Base-by-base conservation (phyloP, 2,888 invertebrate genomes). In the Tuta absoluta region DNA sequence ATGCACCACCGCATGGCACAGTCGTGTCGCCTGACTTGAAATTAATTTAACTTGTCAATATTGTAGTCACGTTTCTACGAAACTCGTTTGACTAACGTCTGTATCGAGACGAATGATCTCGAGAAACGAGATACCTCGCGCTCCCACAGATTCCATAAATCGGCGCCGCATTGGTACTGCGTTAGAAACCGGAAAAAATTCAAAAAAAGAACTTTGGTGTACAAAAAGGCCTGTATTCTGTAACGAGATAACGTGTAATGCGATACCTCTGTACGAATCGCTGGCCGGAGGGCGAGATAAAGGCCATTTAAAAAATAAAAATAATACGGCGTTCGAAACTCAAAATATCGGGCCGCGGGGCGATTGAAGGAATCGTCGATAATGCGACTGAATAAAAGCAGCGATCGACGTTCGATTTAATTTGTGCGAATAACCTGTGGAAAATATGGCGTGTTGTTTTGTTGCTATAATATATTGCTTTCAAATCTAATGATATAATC, bases 211-310 rank as follows among this genome's bases (percentile, higher is more conserved):
- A 75, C 71, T 66, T 71, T 72, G 80, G 74, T 76, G 75, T 76
- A 78, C 84, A 85, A 84, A 83, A 84, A 74, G 73, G 76, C 77
- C 74, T 80, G 87, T 85, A 86, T 88, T 77, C 74, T 80, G 87
- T 85, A 86, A 89, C 86, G 82, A 89, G 85, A 87, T 87, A 87
- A 85, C 82, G 76, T 80, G 90, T 88, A 90, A 91, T 85, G 87
- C 80, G 87, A 91, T 87, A 86, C 80, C 81, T 79, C 82, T 79
- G 85, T 85, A 87, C 85, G 85, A 85, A 85, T 85, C 85, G 77
- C 75, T 82, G 84, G 85, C 84, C 82, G 82, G 84, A 83, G 83
- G 86, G 84, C 81, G 79, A 86, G 83, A 86, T 86, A 87, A 86
- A 87, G 82, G 80, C 83, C 78, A 80, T 80, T 85, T 82, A 78